These are phyloP conservation scores for Cotesia glomerata DNA, from an alignment of 1,140 invertebrate genomes.

Conservation along the genomic window DNA sequence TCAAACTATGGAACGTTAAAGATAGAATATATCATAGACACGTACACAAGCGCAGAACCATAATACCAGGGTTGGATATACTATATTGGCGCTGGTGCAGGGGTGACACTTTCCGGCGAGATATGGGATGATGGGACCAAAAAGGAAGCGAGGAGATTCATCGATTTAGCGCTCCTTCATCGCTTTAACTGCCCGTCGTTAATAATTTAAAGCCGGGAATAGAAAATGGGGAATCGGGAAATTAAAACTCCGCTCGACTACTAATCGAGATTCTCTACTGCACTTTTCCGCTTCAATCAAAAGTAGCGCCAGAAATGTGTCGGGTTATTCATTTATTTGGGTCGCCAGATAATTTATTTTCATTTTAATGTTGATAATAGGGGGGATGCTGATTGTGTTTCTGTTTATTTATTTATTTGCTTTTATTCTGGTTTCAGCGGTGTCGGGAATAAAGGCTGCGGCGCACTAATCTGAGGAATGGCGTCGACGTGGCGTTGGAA, in stretches of 20 bases:
- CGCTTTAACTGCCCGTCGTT: neutral
- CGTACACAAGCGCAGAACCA: neutral
- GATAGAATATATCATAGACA: neutral
- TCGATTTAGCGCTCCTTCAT: neutral
- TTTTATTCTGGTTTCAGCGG: constrained; percentile 40
- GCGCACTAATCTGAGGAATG: constrained; percentile 58
- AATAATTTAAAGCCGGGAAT: neutral
- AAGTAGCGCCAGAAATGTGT: no score
- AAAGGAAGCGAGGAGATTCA: neutral
- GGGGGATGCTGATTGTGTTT: neutral
- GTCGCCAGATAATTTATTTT: neutral
- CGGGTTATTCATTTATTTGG: no score
- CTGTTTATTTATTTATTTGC: neutral
- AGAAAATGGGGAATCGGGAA: no score
- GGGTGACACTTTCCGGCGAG: neutral
- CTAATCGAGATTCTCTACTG: no score
- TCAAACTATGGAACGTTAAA: neutral
- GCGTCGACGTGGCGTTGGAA: constrained; percentile 60
- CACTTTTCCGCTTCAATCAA: no score
- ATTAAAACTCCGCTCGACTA: no score
- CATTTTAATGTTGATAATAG: neutral
- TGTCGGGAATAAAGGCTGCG: constrained; percentile 40
- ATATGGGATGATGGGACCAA: neutral
- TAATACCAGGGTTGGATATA: no score
- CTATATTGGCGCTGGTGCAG: neutral